Evolutionary conservation across 2,797 vertebrate genomes (phyloP).

Genomic region (Glossophaga mutica): DNA sequence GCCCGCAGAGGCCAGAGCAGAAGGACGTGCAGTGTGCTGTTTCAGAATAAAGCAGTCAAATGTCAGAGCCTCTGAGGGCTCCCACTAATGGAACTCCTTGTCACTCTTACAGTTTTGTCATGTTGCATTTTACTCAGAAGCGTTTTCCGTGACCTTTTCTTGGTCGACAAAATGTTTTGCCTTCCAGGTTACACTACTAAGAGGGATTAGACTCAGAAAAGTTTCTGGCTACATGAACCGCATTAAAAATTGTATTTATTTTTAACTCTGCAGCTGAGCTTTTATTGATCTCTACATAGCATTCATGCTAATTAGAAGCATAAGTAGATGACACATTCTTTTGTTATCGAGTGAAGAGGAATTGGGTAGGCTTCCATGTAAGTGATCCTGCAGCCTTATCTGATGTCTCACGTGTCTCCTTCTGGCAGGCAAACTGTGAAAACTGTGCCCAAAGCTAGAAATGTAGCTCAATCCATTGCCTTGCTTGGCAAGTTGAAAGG

Average conservation of each 20-base stretch:
- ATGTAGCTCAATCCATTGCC: accelerated
- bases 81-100: background rate
- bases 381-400: background rate
- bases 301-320: background rate
- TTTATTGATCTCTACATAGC: background rate
- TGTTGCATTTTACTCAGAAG: background rate
- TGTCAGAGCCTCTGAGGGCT: background rate
- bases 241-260: background rate
- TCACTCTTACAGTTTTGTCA: background rate
- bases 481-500: background rate
- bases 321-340: background rate
- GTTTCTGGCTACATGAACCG: background rate
- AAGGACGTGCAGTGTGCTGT: background rate
- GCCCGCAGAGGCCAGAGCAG: background rate
- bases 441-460: background rate
- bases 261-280: constrained; percentile 1
- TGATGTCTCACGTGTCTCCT: background rate
- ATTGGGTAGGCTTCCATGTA: background rate
- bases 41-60: background rate
- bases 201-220: background rate
- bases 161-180: background rate
- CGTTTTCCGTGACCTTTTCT: background rate
- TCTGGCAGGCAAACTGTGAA: background rate
- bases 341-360: background rate
- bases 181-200: background rate